These are phyloP conservation scores for Labia minor DNA, from an alignment of 2,888 invertebrate species.

Conservation along the genomic window DNA sequence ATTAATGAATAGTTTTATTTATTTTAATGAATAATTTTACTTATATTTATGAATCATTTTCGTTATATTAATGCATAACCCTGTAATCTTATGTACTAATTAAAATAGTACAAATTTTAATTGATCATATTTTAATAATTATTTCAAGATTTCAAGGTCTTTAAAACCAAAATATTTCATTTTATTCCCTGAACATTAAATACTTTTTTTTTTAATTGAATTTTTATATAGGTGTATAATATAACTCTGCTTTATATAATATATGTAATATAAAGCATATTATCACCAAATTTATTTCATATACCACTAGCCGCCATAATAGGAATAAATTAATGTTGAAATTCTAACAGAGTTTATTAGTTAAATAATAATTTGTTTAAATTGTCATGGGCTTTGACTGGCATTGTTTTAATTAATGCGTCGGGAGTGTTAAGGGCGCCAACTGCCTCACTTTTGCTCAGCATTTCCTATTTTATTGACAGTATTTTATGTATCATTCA, in stretches of 20 bases:
- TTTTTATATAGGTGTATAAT: background rate
- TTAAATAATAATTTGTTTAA: constrained; percentile 13
- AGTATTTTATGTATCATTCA: constrained; percentile 1
- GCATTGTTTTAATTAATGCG: constrained; percentile 7
- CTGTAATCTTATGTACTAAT: too few relatives aligned
- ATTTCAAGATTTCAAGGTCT: too few relatives aligned
- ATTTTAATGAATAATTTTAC: too few relatives aligned
- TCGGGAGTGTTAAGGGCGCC: background rate
- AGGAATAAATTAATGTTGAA: background rate
- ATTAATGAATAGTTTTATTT: too few relatives aligned
- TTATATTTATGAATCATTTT: too few relatives aligned
- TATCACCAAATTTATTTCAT: background rate
- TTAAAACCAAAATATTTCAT: too few relatives aligned
- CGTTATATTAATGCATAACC: too few relatives aligned
- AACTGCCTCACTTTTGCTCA: background rate
- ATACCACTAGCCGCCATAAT: background rate
- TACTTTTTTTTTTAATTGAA: too few relatives aligned
- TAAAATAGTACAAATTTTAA: too few relatives aligned
- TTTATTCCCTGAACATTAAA: background rate
- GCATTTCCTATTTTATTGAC: background rate
- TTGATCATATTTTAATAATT: too few relatives aligned
- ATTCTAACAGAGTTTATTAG: background rate
- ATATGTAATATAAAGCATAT: background rate
- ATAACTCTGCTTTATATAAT: background rate
- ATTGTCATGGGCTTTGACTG: background rate